phyloP scores from a whole-genome alignment of 1,140 invertebrate genomes.

The Cylas formicarius region DNA sequence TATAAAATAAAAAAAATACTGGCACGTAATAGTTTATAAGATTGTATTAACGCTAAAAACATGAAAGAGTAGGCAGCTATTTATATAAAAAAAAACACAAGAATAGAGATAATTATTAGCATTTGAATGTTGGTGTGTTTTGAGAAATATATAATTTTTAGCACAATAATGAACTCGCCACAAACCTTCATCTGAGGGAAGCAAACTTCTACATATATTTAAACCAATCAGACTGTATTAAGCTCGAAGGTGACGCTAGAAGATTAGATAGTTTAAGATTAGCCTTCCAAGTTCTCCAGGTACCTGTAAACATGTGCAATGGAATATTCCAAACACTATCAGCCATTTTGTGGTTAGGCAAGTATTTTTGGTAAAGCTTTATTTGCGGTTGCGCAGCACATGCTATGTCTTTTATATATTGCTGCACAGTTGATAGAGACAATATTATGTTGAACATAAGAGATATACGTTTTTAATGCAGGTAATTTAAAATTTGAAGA shows the following conservation, averaged over 20 bases:
- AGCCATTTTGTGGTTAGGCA: constrained; percentile 89
- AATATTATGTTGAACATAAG: too few species aligned
- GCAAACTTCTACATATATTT: constrained; percentile 66
- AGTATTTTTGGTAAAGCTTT: too few species aligned
- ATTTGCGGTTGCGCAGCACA: constrained; percentile 76
- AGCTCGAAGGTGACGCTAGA: constrained; percentile 67
- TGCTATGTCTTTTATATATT: not conserved
- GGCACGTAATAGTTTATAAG: not conserved
- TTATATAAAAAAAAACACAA: too few species aligned
- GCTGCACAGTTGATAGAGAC: too few species aligned
- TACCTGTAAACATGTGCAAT: constrained; percentile 77
- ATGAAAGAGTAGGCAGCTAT: too few species aligned
- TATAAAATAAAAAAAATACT: too few species aligned
- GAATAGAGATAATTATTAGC: too few species aligned
- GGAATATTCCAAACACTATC: constrained; percentile 87
- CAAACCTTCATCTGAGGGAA: constrained; percentile 65
- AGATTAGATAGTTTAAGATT: constrained; percentile 81
- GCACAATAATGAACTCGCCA: constrained; percentile 68
- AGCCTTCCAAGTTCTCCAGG: constrained; percentile 85
- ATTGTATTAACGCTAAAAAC: too few species aligned
- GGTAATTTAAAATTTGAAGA: too few species aligned
- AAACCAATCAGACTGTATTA: constrained; percentile 71
- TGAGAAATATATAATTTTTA: constrained; percentile 33
- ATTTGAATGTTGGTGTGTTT: too few species aligned
- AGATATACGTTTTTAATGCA: too few species aligned